Evolutionary conservation across 2,113 vertebrate species (phyloP), one percentile per base, ranked within the genome.

Genomic region (Paraplagusia blochii): DNA sequence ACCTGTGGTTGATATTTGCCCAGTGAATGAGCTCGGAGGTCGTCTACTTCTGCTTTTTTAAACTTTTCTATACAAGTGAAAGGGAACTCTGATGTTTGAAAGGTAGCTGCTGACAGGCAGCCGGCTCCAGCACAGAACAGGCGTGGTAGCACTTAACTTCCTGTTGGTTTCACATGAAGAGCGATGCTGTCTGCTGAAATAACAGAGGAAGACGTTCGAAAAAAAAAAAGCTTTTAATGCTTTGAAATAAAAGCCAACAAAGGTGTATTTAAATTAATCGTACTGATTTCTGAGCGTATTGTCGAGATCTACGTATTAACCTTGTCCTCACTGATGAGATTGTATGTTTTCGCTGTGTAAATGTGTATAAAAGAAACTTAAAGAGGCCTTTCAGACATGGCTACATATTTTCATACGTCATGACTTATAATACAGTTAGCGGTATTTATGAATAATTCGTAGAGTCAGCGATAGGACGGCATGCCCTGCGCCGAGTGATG

Each of bases 111-210:
- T 63, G 55, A 66, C 17, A 50, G 47, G 60, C 43, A 12, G 43
- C 60, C 34, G 36, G 67, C 49, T 76, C 44, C 66, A 58, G 71
- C 60, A 64, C 72, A 72, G 61, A 34, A 76, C 55, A 84, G 84
- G 76, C 66, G 76, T 80, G 80, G 76, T 76, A 65, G 76, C 72
- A 66, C 60, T 81, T 77, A 58, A 79, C 80, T 83, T 85, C 78
- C 74, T 84, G 75, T 72, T 11, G 22, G 22, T 78, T 51, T 59
- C 46, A 64, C 11, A 19, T 73, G 69, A 53, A 52, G 58, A 68
- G 54, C 63, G 38, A 63, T 46, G 35, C 43, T 52, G 58, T 22
- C 36, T 60, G 46, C 60, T 29, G 64, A 35, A 22, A 64, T 35
- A 39, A 71, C 19, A 56, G 45, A 19, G 56, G 34, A 53, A 58